Percentiles rank a stretch among this genome's conserved stretches.
These are phyloP conservation scores for Thera britannica DNA, from an alignment of 2,888 invertebrate genomes.

Conservation along the genomic window DNA sequence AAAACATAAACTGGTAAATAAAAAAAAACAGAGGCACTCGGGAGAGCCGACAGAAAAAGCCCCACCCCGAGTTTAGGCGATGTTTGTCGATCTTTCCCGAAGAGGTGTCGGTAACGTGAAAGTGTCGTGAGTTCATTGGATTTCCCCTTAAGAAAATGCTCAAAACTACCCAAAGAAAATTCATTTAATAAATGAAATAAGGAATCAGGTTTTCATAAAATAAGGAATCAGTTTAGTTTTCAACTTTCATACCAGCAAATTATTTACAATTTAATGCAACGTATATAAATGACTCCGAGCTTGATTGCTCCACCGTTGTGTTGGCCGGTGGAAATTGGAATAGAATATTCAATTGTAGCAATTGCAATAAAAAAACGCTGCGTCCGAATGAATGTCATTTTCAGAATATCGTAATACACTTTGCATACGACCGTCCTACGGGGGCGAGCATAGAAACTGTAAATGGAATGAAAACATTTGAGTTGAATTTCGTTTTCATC, in stretches of 20 bases:
- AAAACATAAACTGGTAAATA: not conserved
- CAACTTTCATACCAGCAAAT: conserved; percentile 30
- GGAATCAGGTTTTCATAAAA: conserved; percentile 3
- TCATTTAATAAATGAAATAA: too few species aligned
- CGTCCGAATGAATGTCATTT: conserved; percentile 50
- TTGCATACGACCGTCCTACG: conserved; percentile 65
- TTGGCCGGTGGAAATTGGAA: conserved; percentile 41
- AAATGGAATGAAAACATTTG: conserved; percentile 82
- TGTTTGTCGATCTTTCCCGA: too few species aligned
- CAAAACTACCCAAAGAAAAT: too few species aligned
- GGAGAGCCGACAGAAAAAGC: too few species aligned
- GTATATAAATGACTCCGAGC: conserved; percentile 41
- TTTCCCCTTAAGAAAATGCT: too few species aligned
- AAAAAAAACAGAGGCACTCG: too few species aligned
- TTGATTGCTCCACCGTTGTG: conserved; percentile 41
- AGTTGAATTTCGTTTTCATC: conserved; percentile 81
- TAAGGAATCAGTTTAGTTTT: conserved; percentile 7
- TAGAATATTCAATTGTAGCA: conserved; percentile 43
- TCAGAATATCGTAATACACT: conserved; percentile 61
- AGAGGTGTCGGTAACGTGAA: too few species aligned
- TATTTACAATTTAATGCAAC: conserved; percentile 39
- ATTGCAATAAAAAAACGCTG: conserved; percentile 46
- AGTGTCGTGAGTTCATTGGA: too few species aligned
- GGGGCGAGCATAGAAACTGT: conserved; percentile 64
- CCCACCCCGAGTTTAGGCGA: too few species aligned